Evolutionary conservation across 2,113 vertebrate genomes (phyloP).

Genomic region (Lasiurus cinereus): DNA sequence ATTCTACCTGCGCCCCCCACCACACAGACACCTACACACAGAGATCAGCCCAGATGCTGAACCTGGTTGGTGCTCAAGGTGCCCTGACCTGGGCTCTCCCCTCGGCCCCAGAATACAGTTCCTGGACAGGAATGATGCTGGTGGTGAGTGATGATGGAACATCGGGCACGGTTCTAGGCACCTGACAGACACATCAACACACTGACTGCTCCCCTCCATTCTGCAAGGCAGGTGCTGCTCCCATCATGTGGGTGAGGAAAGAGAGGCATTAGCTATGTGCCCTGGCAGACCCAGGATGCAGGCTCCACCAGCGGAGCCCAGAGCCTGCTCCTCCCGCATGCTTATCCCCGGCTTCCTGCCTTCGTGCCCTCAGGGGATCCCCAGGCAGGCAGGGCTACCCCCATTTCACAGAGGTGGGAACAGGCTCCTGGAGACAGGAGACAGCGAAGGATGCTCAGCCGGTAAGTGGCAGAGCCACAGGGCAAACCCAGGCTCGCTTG

Average conservation of each 20-base stretch:
- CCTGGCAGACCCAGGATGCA: neutral
- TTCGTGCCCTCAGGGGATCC: rapidly evolving
- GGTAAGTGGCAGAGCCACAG: neutral
- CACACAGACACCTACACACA: neutral
- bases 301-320: neutral
- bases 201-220: rapidly evolving
- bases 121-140: rapidly evolving
- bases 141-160: rapidly evolving
- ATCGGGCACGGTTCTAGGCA: rapidly evolving
- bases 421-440: rapidly evolving
- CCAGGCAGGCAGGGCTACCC: rapidly evolving
- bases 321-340: neutral
- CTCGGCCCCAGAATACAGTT: neutral
- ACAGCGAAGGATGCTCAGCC: neutral
- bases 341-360: neutral
- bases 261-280: rapidly evolving
- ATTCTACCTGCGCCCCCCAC: neutral
- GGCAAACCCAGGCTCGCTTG: neutral
- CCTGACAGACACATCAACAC: rapidly evolving
- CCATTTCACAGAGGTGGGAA: neutral
- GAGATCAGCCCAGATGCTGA: rapidly evolving
- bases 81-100: neutral
- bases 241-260: neutral
- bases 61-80: rapidly evolving
- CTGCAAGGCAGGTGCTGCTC: neutral